Base-by-base conservation (phyloP, 2,888 invertebrate species). In the Caenorhabditis afra region DNA sequence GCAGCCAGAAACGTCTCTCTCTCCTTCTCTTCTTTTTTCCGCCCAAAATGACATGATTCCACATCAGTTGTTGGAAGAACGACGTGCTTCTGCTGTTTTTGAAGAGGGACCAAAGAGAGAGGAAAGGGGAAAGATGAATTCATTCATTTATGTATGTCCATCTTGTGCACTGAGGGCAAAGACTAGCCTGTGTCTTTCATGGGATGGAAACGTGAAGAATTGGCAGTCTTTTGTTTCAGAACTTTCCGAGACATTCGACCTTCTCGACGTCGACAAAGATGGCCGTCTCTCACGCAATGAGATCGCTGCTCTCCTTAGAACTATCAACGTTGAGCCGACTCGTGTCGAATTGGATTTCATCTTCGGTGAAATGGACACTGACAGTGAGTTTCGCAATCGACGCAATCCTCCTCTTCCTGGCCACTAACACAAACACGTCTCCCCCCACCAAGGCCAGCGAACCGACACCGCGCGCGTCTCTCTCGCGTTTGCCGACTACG, bases 191-290 rank as follows among this genome's bases (percentile, higher is more conserved):
- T 12, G 29, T 29, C 29, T 29, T 29, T 29, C 29, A 7, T 5
- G 29, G 4, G 29, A 29, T 7, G 10, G 4, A 44, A 37, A 67
- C 23, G 44, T 5, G 23, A 47, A 59, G 11, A 8, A 45, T 37
- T 37, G 5, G 37, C 11, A 37, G 14, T 1, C 22, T 57, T 58
- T 53, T 58, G 29, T 82, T 87, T 68, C 82, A 89, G 89, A 89
- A 67, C 82, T 89, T 37, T 84, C 89, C 20, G 87, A 89, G 78
- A 87, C 87, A 18, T 89, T 89, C 80, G 89, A 89, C 79, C 78
- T 89, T 58, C 82, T 89, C 37, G 89, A 89, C 58, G 82, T 89
- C 61, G 89, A 89, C 82, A 87, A 86, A 70, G 89, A 89, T 77
- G 89, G 89, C 10, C 73, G 84, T 52, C 74, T 89, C 44, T 87